phyloP scores from a whole-genome alignment of 1,140 invertebrate species.

The Kradibia gibbosae region DNA sequence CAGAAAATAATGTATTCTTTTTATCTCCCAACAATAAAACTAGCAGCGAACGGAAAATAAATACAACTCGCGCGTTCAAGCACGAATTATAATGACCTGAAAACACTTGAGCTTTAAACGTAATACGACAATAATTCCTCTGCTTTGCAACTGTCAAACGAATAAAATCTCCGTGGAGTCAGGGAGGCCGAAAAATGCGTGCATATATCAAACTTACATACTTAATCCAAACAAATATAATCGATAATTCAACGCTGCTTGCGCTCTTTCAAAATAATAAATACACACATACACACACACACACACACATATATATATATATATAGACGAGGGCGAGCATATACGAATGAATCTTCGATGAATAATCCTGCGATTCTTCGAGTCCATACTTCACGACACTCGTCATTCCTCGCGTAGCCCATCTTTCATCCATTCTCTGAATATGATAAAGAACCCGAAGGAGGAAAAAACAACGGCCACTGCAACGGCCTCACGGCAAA shows the following conservation, averaged over 20 bases:
- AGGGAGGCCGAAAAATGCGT: background rate
- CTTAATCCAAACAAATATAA: slow-evolving; percentile 47
- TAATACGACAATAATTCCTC: background rate
- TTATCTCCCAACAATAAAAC: too few relatives aligned
- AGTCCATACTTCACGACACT: slow-evolving; percentile 23
- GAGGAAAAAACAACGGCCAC: background rate
- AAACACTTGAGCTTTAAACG: background rate
- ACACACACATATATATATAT: too few relatives aligned
- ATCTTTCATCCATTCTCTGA: slow-evolving; percentile 33
- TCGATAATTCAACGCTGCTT: slow-evolving; percentile 40
- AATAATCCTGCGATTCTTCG: slow-evolving; percentile 30
- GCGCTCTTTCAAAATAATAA: background rate
- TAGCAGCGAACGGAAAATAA: too few relatives aligned
- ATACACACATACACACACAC: too few relatives aligned
- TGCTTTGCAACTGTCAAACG: background rate
- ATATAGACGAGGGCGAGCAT: background rate
- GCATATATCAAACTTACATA: slow-evolving; percentile 38
- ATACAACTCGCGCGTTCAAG: too few relatives aligned
- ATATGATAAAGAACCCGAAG: background rate
- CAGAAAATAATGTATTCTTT: too few relatives aligned
- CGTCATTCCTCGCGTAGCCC: slow-evolving; percentile 27
- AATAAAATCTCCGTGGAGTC: slow-evolving; percentile 20
- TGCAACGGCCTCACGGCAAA: background rate
- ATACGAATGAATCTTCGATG: slow-evolving; percentile 17
- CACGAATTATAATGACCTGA: background rate